Base-by-base conservation (phyloP, 2,888 invertebrate species). In the Lymantria monacha region DNA sequence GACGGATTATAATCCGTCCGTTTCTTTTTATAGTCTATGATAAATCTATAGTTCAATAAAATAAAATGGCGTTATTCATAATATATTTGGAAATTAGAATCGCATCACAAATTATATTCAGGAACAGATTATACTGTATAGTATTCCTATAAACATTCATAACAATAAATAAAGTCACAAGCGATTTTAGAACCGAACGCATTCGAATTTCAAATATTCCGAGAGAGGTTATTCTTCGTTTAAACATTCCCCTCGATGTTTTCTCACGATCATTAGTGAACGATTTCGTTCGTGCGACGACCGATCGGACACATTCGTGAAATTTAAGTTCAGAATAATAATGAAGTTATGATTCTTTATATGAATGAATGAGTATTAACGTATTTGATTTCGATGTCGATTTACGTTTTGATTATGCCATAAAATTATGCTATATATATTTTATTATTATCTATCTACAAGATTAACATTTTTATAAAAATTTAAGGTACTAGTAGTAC, bases 181-280 rank as follows among this genome's bases (percentile, higher is more conserved):
- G 55, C 33, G 10, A 55, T 48, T 55, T 57, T 43, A 53, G 51
- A 68, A 57, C 58, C 36, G 33, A 42, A 62, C 65, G 59, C 61
- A 66, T 69, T 73, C 70, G 54, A 70, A 70, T 72, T 74, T 73
- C 65, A 67, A 66, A 73, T 71, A 77, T 73, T 76, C 67, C 57
- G 50, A 68, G 48, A 22, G 3, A n/a, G 61, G 52, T 51, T 59
- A 54, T 59, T 48, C 63, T 57, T 51, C 48, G 54, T 55, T 22
- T 51, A 52, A 59, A 66, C 69, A 70, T 70, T 68, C 65, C 65
- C 63, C 61, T 3, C 53, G 57, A 60, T 63, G 60, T 62, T 60
- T 73, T 74, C 73, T 69, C 76, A 76, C 76, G 76, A 66, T 73
- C 76, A 74, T 76, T 76, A 12, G 69, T 56, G 48, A 59, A 48